A percentile compares a stretch with the other conserved stretches of the same genome.
phyloP scores from a whole-genome alignment of 1,140 invertebrate species.

The Drosophila kurseongensis region DNA sequence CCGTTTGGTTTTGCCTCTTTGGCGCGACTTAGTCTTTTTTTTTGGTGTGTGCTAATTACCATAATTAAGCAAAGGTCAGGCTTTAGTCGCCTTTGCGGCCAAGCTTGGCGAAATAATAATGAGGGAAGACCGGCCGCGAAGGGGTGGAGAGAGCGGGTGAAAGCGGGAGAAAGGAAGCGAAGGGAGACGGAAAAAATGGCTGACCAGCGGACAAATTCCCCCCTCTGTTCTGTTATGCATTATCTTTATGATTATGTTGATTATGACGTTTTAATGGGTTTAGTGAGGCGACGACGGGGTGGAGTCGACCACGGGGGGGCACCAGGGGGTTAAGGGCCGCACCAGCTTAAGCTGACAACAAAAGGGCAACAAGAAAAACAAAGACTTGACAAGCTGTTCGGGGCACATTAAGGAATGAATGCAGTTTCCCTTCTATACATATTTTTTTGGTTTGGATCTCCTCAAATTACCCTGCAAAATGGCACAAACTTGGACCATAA shows the following conservation, averaged over 20 bases:
- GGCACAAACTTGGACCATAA: background rate
- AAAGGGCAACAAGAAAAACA: constrained; percentile 34
- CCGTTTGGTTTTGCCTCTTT: constrained; percentile 69
- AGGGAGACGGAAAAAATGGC: constrained; percentile 42
- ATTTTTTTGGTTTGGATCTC: background rate
- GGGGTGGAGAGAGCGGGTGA: constrained; percentile 9
- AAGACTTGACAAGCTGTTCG: constrained; percentile 63
- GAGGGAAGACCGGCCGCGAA: constrained; percentile 31
- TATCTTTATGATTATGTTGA: constrained; percentile 78
- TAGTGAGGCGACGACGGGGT: constrained; percentile 56
- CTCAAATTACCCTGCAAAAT: constrained; percentile 17
- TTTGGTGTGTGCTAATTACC: constrained; percentile 74
- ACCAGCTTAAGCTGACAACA: constrained; percentile 50
- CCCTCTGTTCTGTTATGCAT: constrained; percentile 50
- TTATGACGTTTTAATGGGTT: constrained; percentile 81
- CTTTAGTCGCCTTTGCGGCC: constrained; percentile 78
- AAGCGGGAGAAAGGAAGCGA: constrained; percentile 27
- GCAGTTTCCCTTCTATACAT: constrained; percentile 10
- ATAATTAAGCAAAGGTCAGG: constrained; percentile 83
- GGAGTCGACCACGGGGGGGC: background rate
- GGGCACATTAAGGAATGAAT: constrained; percentile 55
- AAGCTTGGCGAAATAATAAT: constrained; percentile 73
- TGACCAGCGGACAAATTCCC: constrained; percentile 64
- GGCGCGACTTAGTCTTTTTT: constrained; percentile 33
- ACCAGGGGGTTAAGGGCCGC: background rate